Evolutionary conservation across 1,140 invertebrate species (phyloP).

Genomic region (Drosophila lowei): DNA sequence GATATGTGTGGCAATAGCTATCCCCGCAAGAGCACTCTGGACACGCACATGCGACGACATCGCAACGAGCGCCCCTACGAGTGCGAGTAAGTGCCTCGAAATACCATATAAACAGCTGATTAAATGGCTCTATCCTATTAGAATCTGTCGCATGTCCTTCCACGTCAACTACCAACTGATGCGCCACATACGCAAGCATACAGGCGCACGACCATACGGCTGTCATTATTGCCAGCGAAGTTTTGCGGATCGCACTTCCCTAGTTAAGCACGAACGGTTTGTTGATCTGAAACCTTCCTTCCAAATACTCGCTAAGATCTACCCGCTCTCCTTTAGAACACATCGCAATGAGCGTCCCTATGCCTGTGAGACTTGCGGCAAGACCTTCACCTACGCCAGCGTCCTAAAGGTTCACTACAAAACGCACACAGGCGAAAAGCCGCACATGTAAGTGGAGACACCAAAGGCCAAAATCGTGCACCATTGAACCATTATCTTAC

Average conservation of each 20-base stretch:
- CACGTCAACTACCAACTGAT: conserved; percentile 80
- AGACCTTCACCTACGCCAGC: conserved; percentile 88
- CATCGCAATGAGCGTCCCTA: conserved; percentile 92
- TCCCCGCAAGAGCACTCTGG: conserved; percentile 70
- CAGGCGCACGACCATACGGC: conserved; percentile 85
- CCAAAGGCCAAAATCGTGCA: too few relatives aligned
- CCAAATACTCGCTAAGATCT: not conserved
- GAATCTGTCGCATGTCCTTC: conserved; percentile 74
- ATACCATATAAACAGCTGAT: too few relatives aligned
- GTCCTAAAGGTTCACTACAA: conserved; percentile 86
- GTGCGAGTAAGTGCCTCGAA: conserved; percentile 68
- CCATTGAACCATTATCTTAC: too few relatives aligned
- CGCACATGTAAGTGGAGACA: conserved; percentile 45
- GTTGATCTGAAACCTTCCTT: not conserved
- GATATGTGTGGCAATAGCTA: conserved; percentile 77
- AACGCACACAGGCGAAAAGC: conserved; percentile 80
- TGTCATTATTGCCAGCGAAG: conserved; percentile 88
- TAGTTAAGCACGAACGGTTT: conserved; percentile 85
- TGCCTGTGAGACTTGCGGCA: conserved; percentile 87
- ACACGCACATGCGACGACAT: conserved; percentile 78
- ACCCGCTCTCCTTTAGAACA: conserved; percentile 42
- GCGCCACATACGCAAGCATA: conserved; percentile 79
- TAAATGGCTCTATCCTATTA: conserved; percentile 4
- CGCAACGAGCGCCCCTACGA: conserved; percentile 72
- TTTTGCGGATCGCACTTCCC: conserved; percentile 86